A percentile compares a stretch with the other conserved stretches of the same genome.
Conservation (phyloP, 2,888 invertebrate genomes). For the Hirtodrosophila duncani region DNA sequence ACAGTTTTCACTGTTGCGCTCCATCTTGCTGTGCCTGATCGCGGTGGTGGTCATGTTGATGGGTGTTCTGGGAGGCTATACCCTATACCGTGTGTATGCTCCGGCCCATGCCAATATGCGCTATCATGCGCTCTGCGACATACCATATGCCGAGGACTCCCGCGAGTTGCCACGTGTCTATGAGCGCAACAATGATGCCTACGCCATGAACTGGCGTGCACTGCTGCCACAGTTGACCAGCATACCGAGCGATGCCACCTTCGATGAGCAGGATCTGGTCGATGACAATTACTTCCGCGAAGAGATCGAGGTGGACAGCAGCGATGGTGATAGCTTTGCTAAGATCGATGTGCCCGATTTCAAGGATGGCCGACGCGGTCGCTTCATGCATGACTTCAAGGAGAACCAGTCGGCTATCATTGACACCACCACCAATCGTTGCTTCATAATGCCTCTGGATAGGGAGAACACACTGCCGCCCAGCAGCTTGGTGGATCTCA, state of each 20-base stretch:
- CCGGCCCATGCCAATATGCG: slow-evolving; percentile 80
- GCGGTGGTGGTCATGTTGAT: slow-evolving; percentile 85
- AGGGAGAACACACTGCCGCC: slow-evolving; percentile 88
- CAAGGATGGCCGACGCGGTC: slow-evolving; percentile 87
- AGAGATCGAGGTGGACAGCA: slow-evolving; percentile 87
- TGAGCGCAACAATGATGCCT: slow-evolving; percentile 68
- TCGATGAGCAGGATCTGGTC: slow-evolving; percentile 43
- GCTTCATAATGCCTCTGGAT: slow-evolving; percentile 95
- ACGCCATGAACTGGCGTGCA: slow-evolving; percentile 67
- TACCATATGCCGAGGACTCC: slow-evolving; percentile 74
- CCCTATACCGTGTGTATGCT: slow-evolving; percentile 86
- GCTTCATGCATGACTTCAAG: slow-evolving; percentile 95
- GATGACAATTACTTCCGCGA: slow-evolving; percentile 84
- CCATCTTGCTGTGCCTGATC: slow-evolving; percentile 84
- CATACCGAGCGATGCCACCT: slow-evolving; percentile 17
- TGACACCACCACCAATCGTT: slow-evolving; percentile 85
- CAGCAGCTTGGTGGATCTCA: slow-evolving; percentile 86
- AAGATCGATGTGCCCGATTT: slow-evolving; percentile 92
- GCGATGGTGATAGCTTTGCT: slow-evolving; percentile 85
- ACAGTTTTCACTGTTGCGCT: slow-evolving; percentile 81
- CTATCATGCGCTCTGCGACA: slow-evolving; percentile 76
- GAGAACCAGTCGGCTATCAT: slow-evolving; percentile 87
- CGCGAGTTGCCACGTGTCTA: slow-evolving; percentile 72
- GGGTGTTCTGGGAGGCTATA: slow-evolving; percentile 85
- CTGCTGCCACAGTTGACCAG: slow-evolving; percentile 53